These are phyloP conservation scores for Manduca sexta DNA, from an alignment of 1,140 invertebrate genomes.

Conservation along the genomic window DNA sequence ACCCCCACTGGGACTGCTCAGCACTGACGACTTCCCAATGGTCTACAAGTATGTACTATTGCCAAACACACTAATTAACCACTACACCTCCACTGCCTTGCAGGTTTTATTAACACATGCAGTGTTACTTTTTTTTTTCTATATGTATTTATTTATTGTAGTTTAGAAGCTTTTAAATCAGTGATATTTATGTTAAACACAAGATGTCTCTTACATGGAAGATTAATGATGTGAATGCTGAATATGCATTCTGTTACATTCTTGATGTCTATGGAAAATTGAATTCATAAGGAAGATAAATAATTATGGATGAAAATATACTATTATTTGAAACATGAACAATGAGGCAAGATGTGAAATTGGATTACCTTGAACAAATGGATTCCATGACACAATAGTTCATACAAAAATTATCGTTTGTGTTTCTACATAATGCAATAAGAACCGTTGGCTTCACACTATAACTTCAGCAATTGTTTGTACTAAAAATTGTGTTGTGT, in stretches of 20 bases:
- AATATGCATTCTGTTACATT: background rate
- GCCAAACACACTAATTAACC: constrained; percentile 17
- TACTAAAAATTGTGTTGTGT: constrained; percentile 1
- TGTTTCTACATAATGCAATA: no score
- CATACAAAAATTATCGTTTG: background rate
- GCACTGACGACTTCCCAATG: constrained; percentile 87
- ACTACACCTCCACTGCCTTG: constrained; percentile 38
- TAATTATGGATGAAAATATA: no score
- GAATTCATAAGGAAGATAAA: no score
- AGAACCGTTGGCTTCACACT: constrained; percentile 14
- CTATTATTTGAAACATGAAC: no score
- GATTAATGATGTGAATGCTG: background rate
- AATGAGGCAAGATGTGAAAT: background rate
- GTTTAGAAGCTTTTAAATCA: constrained; percentile 25
- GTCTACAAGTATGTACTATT: constrained; percentile 86
- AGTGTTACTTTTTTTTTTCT: constrained; percentile 26
- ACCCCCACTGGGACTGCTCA: constrained; percentile 86
- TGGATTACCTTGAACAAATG: background rate
- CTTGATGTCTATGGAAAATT: no score
- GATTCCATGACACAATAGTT: constrained; percentile 1
- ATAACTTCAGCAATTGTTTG: constrained; percentile 7
- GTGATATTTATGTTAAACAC: constrained; percentile 1
- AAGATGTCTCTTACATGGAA: background rate
- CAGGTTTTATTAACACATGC: constrained; percentile 36
- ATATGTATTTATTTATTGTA: constrained; percentile 29